Base-by-base conservation (phyloP, 2,113 vertebrate genomes). In the Spea multiplicata region DNA sequence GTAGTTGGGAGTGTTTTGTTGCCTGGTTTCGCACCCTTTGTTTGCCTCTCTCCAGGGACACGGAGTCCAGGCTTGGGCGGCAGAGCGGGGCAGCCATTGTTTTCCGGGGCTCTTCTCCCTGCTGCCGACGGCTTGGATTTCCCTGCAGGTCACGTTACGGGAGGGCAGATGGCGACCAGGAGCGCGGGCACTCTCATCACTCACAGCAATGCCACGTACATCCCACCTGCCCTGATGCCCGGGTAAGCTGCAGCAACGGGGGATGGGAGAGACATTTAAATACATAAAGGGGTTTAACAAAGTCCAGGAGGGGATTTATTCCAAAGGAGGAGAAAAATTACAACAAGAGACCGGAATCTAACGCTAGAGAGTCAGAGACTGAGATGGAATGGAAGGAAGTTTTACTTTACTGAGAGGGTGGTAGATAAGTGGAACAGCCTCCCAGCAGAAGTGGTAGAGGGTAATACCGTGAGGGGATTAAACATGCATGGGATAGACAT, bases 151-250 rank as follows among this genome's bases (percentile, higher is more conserved):
- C 68, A 44, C 67, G 12, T 78, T 52, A 50, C 74, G 13, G 3
- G 44, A 45, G 12, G 61, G 5, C 17, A 46, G 80, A 89, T 92
- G 90, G 86, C 86, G 52, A 87, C 81, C 6, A 77, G 86, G 70
- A 76, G 87, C 3, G 78, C 85, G 0, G 86, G 88, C 72, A 86
- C 84, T 5, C 78, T 88, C 0, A 67, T 86, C 66, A 90, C 82
- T 2, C 84, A 82, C 16, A 82, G 82, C 81, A 89, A 75, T 10
- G 83, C 82, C 9, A 65, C 82, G 67, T 89, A 87, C 47, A 52
- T 88, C 80, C 83, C 88, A 49, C 87, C 88, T 0, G 78, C 88
- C 44, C 82, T 93, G 76, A 86, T 90, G 87, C 89, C 89, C 0
- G 84, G 89, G 86, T 86, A 81, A 86, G 86, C 48, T 0, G 17